These are phyloP conservation scores for Lasioglossum leucozonium DNA, from an alignment of 2,888 invertebrate genomes.

Conservation along the genomic window DNA sequence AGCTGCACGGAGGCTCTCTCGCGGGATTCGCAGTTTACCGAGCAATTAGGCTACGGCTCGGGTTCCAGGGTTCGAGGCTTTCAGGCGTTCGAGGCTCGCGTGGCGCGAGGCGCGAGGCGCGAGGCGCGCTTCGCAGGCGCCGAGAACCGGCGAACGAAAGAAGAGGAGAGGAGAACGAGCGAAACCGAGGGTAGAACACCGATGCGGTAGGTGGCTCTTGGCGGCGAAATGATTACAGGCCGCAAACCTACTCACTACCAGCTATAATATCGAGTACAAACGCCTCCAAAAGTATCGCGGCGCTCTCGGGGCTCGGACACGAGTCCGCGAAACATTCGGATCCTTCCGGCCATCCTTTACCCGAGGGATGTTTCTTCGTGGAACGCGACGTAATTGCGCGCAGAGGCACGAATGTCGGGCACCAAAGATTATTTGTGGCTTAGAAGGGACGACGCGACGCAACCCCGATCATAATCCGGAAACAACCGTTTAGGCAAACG, in stretches of 20 bases:
- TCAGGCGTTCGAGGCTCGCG: conserved; percentile 19
- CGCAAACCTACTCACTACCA: conserved; percentile 78
- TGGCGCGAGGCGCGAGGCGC: background rate
- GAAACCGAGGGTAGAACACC: conserved; percentile 61
- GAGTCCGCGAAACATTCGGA: conserved; percentile 10
- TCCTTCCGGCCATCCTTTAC: background rate
- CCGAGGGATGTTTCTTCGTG: background rate
- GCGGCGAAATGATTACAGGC: conserved; percentile 83
- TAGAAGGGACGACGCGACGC: conserved; percentile 9
- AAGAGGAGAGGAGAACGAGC: conserved; percentile 40
- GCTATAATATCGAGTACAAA: conserved; percentile 81
- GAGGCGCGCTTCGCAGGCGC: conserved; percentile 1
- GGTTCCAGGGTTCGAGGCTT: conserved; percentile 15
- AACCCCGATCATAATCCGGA: conserved; percentile 71
- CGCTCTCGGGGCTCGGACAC: conserved; percentile 12
- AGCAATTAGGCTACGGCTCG: conserved; percentile 71
- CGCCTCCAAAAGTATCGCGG: conserved; percentile 74
- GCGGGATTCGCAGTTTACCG: conserved; percentile 69
- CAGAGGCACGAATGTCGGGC: background rate
- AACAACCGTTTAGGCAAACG: conserved; percentile 76
- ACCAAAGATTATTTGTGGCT: background rate
- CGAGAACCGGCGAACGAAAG: background rate
- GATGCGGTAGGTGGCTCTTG: conserved; percentile 81
- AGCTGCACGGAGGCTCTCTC: conserved; percentile 24
- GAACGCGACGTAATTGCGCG: background rate